Conservation (phyloP, 2,888 invertebrate species). For the Pyrgus malvae region DNA sequence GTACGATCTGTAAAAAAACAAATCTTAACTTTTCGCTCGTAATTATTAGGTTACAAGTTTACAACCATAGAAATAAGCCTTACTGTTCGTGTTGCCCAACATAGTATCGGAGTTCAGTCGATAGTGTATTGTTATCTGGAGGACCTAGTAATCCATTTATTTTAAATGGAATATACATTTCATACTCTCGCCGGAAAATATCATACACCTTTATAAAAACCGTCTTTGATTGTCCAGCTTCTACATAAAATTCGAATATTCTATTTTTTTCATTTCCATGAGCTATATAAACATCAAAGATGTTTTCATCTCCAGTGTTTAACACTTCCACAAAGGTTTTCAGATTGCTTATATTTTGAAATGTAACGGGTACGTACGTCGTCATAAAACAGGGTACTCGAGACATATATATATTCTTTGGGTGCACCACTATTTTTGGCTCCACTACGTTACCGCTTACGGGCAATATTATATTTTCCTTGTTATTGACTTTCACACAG, state of each 20-base stretch:
- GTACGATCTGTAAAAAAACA: constrained; percentile 53
- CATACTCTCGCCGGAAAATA: constrained; percentile 71
- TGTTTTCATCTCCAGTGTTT: constrained; percentile 61
- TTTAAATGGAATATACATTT: constrained; percentile 81
- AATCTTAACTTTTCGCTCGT: too few relatives aligned
- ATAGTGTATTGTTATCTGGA: constrained; percentile 51
- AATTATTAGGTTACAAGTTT: too few relatives aligned
- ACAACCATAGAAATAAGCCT: too few relatives aligned
- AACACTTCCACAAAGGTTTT: constrained; percentile 55
- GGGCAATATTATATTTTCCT: constrained; percentile 64
- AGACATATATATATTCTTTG: constrained; percentile 71
- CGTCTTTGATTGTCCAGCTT: constrained; percentile 61
- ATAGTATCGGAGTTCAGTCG: constrained; percentile 62
- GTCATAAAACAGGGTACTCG: constrained; percentile 70
- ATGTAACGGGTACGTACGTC: constrained; percentile 61
- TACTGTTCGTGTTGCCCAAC: constrained; percentile 59
- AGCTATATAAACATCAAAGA: constrained; percentile 59
- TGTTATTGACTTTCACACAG: constrained; percentile 66
- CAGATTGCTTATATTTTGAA: constrained; percentile 59
- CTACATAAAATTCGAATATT: constrained; percentile 53
- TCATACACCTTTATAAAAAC: constrained; percentile 66
- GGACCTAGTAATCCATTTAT: constrained; percentile 83
- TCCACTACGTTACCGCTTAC: constrained; percentile 74
- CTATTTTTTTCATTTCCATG: constrained; percentile 62
- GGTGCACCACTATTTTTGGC: constrained; percentile 73